Evolutionary conservation across 1,140 invertebrate genomes (phyloP).

Genomic region (Drosophila kikkawai): DNA sequence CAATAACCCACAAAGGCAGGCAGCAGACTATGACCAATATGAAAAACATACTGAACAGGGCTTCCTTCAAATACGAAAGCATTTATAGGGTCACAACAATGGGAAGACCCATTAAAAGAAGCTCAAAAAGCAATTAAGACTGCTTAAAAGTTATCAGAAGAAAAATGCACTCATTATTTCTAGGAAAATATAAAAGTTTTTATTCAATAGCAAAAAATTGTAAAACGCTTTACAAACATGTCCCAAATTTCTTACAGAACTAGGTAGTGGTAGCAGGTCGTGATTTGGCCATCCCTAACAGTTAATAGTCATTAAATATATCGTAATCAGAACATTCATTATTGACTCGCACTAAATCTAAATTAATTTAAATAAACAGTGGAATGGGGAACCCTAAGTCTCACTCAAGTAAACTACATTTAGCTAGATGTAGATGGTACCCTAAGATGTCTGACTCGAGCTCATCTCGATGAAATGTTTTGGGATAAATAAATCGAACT

Average conservation of each 20-base stretch:
- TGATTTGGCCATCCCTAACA: slow-evolving; percentile 30
- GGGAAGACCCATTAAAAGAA: slow-evolving; percentile 45
- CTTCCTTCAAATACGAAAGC: background rate
- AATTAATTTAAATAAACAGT: slow-evolving; percentile 63
- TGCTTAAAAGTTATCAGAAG: background rate
- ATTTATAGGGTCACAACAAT: slow-evolving; percentile 26
- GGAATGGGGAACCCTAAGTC: slow-evolving; percentile 48
- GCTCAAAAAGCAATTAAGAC: slow-evolving; percentile 61
- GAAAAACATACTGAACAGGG: slow-evolving; percentile 47
- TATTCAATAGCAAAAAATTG: slow-evolving; percentile 76
- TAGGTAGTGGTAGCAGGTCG: slow-evolving; percentile 12
- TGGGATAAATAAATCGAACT: slow-evolving; percentile 46
- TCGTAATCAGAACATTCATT: slow-evolving; percentile 43
- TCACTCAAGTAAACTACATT: slow-evolving; percentile 57
- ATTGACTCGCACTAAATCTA: slow-evolving; percentile 43
- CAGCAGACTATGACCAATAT: slow-evolving; percentile 32
- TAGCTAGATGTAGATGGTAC: slow-evolving; percentile 32
- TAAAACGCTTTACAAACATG: slow-evolving; percentile 73
- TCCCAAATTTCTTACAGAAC: slow-evolving; percentile 51
- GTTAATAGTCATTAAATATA: slow-evolving; percentile 51
- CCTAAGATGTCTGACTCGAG: slow-evolving; percentile 61
- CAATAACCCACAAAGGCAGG: slow-evolving; percentile 20
- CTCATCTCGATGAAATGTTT: slow-evolving; percentile 43
- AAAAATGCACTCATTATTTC: slow-evolving; percentile 14
- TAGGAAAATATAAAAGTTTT: slow-evolving; percentile 81